Evolutionary conservation across 2,113 vertebrate genomes (phyloP).

Genomic region (Anser cygnoides): DNA sequence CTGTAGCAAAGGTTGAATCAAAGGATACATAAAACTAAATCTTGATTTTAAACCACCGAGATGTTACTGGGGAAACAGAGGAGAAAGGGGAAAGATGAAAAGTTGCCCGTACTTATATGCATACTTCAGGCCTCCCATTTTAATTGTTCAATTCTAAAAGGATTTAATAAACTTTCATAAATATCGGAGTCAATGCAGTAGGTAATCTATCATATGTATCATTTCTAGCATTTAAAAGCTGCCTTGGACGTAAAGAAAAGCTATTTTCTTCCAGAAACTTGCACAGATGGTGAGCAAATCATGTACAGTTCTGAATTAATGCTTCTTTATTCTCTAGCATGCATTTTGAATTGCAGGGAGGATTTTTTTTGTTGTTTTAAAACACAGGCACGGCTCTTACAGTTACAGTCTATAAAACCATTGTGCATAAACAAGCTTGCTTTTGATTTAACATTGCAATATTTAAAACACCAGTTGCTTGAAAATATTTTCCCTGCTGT

Average conservation of each 20-base stretch:
- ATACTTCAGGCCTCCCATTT: background rate
- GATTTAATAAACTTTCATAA: background rate
- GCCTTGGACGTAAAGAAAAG: background rate
- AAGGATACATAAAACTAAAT: background rate
- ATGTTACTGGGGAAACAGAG: background rate
- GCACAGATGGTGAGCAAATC: constrained; percentile 48
- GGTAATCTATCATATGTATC: background rate
- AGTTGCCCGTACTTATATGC: background rate
- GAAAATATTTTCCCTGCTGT: background rate
- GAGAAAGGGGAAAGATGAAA: background rate
- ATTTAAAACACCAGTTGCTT: background rate
- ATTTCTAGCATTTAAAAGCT: background rate
- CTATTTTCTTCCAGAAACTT: background rate
- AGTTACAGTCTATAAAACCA: background rate
- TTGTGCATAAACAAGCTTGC: background rate
- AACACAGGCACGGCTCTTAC: background rate
- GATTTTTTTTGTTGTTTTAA: background rate
- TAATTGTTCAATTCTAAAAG: background rate
- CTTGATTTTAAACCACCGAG: background rate
- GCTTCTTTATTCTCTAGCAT: background rate
- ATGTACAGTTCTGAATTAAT: constrained; percentile 24
- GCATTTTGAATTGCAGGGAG: background rate
- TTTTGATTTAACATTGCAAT: background rate
- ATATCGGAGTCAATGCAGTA: background rate
- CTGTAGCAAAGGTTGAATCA: background rate